Evolutionary conservation across 2,888 invertebrate genomes (phyloP).

Genomic region (Pristionchus mayeri): DNA sequence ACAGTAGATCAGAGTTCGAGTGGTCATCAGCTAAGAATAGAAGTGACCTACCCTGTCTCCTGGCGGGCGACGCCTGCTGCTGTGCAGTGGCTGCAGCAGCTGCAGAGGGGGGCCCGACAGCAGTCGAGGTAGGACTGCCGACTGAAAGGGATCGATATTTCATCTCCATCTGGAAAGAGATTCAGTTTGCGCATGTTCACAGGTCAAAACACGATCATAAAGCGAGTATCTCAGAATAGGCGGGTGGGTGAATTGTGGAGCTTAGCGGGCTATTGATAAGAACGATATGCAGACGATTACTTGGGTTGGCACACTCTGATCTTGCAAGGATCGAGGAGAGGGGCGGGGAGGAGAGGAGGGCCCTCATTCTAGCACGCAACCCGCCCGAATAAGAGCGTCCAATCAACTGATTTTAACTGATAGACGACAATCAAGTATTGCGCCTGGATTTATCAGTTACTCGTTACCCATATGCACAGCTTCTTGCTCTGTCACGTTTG

Average conservation of each 20-base stretch:
- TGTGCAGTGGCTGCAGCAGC: not conserved
- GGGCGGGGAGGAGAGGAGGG: no score
- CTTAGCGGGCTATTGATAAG: constrained; percentile 1
- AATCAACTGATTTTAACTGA: no score
- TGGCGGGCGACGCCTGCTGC: constrained; percentile 31
- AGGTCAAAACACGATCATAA: constrained; percentile 1
- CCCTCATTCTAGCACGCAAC: no score
- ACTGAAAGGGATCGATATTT: constrained; percentile 44
- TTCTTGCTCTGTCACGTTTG: no score
- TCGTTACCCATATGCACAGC: no score
- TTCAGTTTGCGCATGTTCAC: not conserved
- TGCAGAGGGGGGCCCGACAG: not conserved
- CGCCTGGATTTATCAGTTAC: no score
- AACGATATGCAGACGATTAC: constrained; percentile 23
- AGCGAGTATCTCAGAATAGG: not conserved
- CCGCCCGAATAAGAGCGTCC: no score
- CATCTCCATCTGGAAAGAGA: not conserved
- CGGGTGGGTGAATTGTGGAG: constrained; percentile 26
- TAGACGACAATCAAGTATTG: no score
- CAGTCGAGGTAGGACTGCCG: constrained; percentile 18
- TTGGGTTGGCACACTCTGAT: constrained; percentile 22
- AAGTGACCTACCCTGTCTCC: constrained; percentile 28
- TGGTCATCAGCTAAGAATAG: no score
- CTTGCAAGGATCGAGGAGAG: not conserved
- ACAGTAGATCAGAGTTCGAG: no score